Evolutionary conservation across 2,113 vertebrate species (phyloP).

Genomic region (Rhineura floridana): DNA sequence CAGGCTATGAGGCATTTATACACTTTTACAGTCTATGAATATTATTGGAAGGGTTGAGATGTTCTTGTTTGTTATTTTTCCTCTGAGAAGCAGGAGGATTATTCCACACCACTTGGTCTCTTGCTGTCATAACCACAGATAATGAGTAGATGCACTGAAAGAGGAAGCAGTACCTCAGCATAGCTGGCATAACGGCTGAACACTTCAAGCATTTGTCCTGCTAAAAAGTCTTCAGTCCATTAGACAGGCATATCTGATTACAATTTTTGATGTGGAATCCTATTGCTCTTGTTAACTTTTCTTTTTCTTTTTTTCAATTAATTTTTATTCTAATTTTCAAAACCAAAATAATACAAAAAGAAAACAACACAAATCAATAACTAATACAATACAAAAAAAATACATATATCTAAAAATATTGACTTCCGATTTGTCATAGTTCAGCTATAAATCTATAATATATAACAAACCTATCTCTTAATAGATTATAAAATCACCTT

Average conservation of each 20-base stretch:
- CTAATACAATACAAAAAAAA: no score
- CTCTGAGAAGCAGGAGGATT: slow-evolving; percentile 40
- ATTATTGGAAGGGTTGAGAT: slow-evolving; percentile 36
- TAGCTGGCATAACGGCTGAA: slow-evolving; percentile 22
- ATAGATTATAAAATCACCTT: no score
- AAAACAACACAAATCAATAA: no score
- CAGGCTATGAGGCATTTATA: slow-evolving; percentile 8
- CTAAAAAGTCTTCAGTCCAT: slow-evolving; percentile 43
- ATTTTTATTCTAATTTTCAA: no score
- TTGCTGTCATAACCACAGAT: slow-evolving; percentile 57
- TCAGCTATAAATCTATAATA: no score
- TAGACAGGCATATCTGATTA: slow-evolving; percentile 34
- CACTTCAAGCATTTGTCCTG: neutral
- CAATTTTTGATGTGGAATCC: slow-evolving; percentile 21
- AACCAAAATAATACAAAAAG: no score
- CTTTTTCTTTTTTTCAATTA: no score
- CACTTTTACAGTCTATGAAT: slow-evolving; percentile 46
- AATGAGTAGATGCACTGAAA: slow-evolving; percentile 63
- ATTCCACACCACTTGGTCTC: slow-evolving; percentile 52
- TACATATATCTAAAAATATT: no score
- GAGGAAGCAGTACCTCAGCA: slow-evolving; percentile 54
- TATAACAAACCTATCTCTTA: no score
- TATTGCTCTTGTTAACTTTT: slow-evolving; percentile 3
- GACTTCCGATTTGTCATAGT: no score
- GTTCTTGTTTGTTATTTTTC: neutral